phyloP scores from a whole-genome alignment of 2,888 invertebrate genomes.

The Diploptera punctata region DNA sequence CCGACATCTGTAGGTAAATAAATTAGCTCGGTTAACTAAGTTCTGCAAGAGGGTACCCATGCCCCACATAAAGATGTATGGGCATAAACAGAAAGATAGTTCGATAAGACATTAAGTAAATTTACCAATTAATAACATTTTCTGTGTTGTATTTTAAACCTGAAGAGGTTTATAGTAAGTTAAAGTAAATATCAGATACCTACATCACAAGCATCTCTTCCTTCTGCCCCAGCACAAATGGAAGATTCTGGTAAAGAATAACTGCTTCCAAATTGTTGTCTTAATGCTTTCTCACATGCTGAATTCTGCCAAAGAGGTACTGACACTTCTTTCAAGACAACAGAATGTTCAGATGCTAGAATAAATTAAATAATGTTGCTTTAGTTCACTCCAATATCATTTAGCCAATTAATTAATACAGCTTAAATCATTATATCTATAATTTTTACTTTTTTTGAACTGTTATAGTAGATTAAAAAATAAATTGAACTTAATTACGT shows the following conservation, averaged over 20 bases:
- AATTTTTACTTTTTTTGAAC: not conserved
- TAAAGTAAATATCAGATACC: too few species aligned
- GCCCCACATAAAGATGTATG: too few species aligned
- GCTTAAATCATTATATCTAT: not conserved
- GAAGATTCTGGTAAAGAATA: slow-evolving; percentile 52
- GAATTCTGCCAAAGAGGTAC: slow-evolving; percentile 54
- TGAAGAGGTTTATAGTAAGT: too few species aligned
- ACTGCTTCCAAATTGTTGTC: slow-evolving; percentile 52
- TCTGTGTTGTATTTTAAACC: too few species aligned
- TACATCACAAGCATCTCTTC: slow-evolving; percentile 56
- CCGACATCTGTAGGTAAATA: too few species aligned
- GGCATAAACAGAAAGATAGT: too few species aligned
- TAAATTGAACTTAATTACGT: too few species aligned
- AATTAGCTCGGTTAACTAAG: too few species aligned
- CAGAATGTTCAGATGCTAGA: slow-evolving; percentile 53
- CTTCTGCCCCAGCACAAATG: slow-evolving; percentile 55
- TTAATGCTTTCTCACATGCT: slow-evolving; percentile 52
- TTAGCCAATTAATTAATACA: not conserved
- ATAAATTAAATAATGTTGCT: too few species aligned
- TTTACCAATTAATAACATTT: too few species aligned
- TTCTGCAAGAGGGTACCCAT: too few species aligned
- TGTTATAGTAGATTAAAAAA: not conserved
- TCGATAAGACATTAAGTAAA: too few species aligned
- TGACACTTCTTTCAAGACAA: slow-evolving; percentile 54
- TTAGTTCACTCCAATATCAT: not conserved